phyloP scores from a whole-genome alignment of 2,113 vertebrate genomes.

The Microcebus lehilahytsara region DNA sequence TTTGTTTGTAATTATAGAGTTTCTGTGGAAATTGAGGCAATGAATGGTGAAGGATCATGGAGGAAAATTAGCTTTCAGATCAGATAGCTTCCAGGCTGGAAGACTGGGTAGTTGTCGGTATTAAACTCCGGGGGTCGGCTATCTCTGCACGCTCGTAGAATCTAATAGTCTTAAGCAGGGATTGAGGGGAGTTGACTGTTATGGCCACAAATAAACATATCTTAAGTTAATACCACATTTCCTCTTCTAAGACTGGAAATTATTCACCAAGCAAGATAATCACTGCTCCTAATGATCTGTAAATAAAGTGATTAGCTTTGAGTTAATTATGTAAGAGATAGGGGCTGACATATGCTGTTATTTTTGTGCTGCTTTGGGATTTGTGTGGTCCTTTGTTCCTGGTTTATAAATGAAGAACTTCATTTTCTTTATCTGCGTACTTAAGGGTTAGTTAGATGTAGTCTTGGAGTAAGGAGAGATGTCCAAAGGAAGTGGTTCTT shows the following conservation, averaged over 20 bases:
- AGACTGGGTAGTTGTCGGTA: neutral
- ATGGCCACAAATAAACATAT: neutral
- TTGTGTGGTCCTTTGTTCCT: neutral
- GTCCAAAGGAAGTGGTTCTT: neutral
- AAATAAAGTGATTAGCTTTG: neutral
- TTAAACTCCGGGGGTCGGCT: neutral
- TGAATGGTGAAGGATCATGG: neutral
- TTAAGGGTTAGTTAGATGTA: neutral
- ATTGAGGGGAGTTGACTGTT: neutral
- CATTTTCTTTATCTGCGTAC: neutral
- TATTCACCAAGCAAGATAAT: neutral
- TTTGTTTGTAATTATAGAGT: neutral
- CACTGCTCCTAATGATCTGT: neutral
- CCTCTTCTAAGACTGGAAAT: neutral
- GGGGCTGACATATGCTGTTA: neutral
- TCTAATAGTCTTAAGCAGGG: neutral
- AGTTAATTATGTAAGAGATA: neutral
- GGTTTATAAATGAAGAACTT: neutral
- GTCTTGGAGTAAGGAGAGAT: neutral
- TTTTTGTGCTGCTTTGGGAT: neutral
- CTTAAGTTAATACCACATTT: neutral
- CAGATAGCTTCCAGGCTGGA: neutral
- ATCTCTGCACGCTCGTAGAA: neutral
- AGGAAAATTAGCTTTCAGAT: neutral
- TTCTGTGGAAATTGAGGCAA: neutral